These are phyloP conservation scores for Semotilus atromaculatus DNA, from an alignment of 2,797 vertebrate species.

Conservation along the genomic window DNA sequence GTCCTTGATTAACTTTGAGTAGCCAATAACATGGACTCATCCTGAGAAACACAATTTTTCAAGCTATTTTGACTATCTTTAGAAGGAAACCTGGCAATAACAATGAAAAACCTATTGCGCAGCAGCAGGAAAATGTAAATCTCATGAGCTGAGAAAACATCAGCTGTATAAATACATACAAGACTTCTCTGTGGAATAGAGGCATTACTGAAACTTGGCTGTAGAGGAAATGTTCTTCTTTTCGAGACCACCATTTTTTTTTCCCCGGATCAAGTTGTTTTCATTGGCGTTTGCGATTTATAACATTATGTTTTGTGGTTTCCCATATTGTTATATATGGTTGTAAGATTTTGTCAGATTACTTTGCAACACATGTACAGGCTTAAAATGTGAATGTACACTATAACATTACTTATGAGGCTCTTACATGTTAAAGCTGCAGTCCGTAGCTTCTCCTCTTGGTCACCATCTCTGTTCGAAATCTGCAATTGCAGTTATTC, in stretches of 20 bases:
- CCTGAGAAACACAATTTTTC: conserved; percentile 11
- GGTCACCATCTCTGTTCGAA: too few species aligned
- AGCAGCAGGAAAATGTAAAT: conserved; percentile 45
- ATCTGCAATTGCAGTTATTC: too few species aligned
- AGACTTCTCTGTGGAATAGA: conserved; percentile 1
- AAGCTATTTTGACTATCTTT: conserved; percentile 29
- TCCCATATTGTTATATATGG: conserved; percentile 40
- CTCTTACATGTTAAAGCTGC: conserved; percentile 2
- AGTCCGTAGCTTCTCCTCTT: too few species aligned
- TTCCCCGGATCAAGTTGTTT: conserved; percentile 24
- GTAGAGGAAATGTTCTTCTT: conserved; percentile 29
- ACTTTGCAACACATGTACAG: conserved; percentile 34
- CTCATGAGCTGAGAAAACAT: conserved; percentile 48
- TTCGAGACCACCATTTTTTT: conserved; percentile 5
- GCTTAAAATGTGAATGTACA: neutral
- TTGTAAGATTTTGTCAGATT: conserved; percentile 42
- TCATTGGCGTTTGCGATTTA: conserved; percentile 38
- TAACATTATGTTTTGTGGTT: conserved; percentile 54
- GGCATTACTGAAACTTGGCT: conserved; percentile 36
- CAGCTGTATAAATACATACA: conserved; percentile 61
- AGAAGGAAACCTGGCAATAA: conserved; percentile 37
- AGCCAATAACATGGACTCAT: conserved; percentile 26
- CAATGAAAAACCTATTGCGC: conserved; percentile 32
- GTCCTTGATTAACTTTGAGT: conserved; percentile 18
- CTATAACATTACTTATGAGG: neutral